Evolutionary conservation across 2,113 vertebrate species (phyloP).

Genomic region (Scytalopus superciliaris): DNA sequence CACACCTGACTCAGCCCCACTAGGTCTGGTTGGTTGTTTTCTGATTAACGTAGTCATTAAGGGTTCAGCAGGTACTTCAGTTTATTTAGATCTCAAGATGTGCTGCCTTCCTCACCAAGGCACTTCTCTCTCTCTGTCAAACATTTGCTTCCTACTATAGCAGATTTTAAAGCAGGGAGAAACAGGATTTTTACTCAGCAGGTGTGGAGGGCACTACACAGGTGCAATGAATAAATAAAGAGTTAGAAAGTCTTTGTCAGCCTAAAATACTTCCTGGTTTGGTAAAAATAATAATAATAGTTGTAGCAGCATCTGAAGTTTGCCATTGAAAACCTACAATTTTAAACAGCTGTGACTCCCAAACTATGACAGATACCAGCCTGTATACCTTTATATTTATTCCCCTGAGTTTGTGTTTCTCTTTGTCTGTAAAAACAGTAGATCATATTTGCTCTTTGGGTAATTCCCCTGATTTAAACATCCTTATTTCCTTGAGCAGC

Average conservation of each 20-base stretch:
- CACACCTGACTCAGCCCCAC: background rate
- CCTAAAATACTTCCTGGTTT: constrained; percentile 64
- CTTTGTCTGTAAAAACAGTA: background rate
- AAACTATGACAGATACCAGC: background rate
- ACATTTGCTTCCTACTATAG: constrained; percentile 25
- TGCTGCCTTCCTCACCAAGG: background rate
- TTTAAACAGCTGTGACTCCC: constrained; percentile 64
- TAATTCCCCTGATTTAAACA: background rate
- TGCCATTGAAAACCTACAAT: constrained; percentile 60
- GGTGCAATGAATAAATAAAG: constrained; percentile 66
- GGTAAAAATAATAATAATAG: constrained; percentile 74
- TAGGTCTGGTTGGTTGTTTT: background rate
- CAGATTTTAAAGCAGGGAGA: constrained; percentile 39
- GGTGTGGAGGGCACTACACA: constrained; percentile 8
- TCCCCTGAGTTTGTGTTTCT: background rate
- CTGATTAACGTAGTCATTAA: background rate
- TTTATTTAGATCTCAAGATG: background rate
- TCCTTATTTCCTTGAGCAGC: background rate
- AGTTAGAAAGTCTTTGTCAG: constrained; percentile 59
- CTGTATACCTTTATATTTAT: background rate
- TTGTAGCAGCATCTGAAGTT: constrained; percentile 31
- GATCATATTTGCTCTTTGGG: background rate
- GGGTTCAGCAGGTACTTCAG: background rate
- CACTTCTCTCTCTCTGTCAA: background rate
- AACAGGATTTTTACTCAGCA: constrained; percentile 52